A percentile compares a stretch with the other conserved stretches of the same genome.
Conservation (phyloP, 2,113 vertebrate species). For the Chaenocephalus aceratus region DNA sequence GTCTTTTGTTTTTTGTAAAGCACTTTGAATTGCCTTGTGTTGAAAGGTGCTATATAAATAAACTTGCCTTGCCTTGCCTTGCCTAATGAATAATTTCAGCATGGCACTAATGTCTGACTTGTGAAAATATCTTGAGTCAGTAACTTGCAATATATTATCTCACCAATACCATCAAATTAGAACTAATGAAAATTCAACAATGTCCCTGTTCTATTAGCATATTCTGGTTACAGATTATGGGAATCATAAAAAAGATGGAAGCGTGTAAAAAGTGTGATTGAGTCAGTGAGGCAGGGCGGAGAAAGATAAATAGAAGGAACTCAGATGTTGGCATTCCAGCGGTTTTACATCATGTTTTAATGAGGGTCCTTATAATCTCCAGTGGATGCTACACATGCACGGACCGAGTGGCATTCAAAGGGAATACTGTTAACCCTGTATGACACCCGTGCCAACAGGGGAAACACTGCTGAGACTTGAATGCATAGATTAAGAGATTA, state of each 20-base stretch:
- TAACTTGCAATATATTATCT: constrained; percentile 17
- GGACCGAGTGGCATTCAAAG: constrained; percentile 58
- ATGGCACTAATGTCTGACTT: constrained; percentile 19
- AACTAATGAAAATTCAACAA: constrained; percentile 29
- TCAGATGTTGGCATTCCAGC: constrained; percentile 40
- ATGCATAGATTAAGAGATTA: constrained; percentile 44
- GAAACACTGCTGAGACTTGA: constrained; percentile 34
- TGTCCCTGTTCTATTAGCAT: constrained; percentile 15
- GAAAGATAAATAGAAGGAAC: not conserved
- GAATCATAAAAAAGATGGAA: constrained; percentile 21
- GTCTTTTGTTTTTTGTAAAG: no score
- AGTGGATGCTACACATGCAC: constrained; percentile 38
- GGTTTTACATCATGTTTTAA: constrained; percentile 73
- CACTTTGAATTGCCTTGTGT: no score
- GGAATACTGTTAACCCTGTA: constrained; percentile 60
- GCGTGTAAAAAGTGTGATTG: constrained; percentile 23
- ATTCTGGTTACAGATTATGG: constrained; percentile 12
- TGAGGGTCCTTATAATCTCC: constrained; percentile 64
- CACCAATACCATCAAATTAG: not conserved
- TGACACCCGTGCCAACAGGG: constrained; percentile 48
- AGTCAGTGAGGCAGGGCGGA: constrained; percentile 23
- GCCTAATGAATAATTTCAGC: constrained; percentile 2
- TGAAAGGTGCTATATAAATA: no score
- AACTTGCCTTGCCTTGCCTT: no score
- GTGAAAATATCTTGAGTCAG: constrained; percentile 9